Conservation (phyloP, 2,113 vertebrate genomes). For the Stictonetta naevosa region DNA sequence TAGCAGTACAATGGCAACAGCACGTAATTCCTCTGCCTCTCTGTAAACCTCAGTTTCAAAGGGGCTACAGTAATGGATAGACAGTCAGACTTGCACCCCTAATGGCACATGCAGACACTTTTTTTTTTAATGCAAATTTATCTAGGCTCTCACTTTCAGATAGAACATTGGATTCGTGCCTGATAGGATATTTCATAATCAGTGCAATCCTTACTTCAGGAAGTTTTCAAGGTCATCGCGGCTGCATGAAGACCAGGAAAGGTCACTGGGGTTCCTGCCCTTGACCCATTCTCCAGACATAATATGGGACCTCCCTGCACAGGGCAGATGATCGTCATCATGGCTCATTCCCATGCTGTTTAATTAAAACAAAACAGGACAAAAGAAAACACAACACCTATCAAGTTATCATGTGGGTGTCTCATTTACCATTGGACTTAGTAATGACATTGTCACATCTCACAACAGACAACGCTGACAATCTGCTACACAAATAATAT, state of each 20-base stretch:
- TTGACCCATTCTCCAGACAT: constrained; percentile 99
- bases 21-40: not conserved
- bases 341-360: constrained; percentile 97
- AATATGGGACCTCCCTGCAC: constrained; percentile 91
- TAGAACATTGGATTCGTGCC: not conserved
- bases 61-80: not conserved
- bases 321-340: constrained; percentile 90
- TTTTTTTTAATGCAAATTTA: not conserved
- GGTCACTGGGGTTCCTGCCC: constrained; percentile 94
- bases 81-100: not conserved
- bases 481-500: not conserved
- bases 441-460: not conserved
- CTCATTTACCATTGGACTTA: not conserved
- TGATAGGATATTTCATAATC: not conserved
- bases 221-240: constrained; percentile 93
- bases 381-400: not conserved
- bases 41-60: not conserved
- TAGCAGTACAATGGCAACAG: not conserved
- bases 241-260: constrained; percentile 97
- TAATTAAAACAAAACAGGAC: constrained; percentile 6
- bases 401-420: not conserved
- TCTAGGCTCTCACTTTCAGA: not conserved
- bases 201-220: constrained; percentile 85
- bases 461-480: not conserved
- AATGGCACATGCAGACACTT: not conserved